These are phyloP conservation scores for Sinopyrophorus schimmeli DNA, from an alignment of 2,888 invertebrate genomes.

Conservation along the genomic window DNA sequence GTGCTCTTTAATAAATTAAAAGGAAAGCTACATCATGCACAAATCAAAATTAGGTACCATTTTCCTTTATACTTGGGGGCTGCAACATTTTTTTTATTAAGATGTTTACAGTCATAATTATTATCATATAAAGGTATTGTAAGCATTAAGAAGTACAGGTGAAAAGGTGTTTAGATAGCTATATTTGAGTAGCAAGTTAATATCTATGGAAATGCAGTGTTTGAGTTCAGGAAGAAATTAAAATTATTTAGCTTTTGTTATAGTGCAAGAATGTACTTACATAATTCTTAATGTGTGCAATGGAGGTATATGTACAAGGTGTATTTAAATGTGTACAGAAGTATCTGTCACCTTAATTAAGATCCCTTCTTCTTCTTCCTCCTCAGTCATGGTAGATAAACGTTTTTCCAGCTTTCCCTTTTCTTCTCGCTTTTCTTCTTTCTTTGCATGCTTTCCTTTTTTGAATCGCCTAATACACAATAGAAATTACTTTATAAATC, in stretches of 20 bases:
- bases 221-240: too few species aligned
- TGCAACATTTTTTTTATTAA: slow-evolving; percentile 33
- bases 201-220: too few species aligned
- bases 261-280: slow-evolving; percentile 17
- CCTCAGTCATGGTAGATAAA: slow-evolving; percentile 84
- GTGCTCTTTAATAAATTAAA: neutral
- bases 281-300: slow-evolving; percentile 9
- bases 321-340: slow-evolving; percentile 33
- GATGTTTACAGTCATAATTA: too few species aligned
- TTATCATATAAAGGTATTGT: too few species aligned
- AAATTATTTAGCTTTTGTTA: slow-evolving; percentile 3
- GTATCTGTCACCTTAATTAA: slow-evolving; percentile 63
- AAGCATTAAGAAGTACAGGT: too few species aligned
- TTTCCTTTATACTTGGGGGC: slow-evolving; percentile 34
- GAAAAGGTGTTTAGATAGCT: too few species aligned
- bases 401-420: slow-evolving; percentile 60
- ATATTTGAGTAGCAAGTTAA: too few species aligned
- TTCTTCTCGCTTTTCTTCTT: slow-evolving; percentile 65
- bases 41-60: slow-evolving; percentile 33
- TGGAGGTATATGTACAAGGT: slow-evolving; percentile 14
- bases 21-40: slow-evolving; percentile 1
- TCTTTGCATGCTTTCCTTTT: slow-evolving; percentile 71
- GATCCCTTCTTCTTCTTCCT: slow-evolving; percentile 76
- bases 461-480: slow-evolving; percentile 51
- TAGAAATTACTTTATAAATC: neutral